phyloP scores from a whole-genome alignment of 2,888 invertebrate genomes.

The Caenorhabditis panamensis region DNA sequence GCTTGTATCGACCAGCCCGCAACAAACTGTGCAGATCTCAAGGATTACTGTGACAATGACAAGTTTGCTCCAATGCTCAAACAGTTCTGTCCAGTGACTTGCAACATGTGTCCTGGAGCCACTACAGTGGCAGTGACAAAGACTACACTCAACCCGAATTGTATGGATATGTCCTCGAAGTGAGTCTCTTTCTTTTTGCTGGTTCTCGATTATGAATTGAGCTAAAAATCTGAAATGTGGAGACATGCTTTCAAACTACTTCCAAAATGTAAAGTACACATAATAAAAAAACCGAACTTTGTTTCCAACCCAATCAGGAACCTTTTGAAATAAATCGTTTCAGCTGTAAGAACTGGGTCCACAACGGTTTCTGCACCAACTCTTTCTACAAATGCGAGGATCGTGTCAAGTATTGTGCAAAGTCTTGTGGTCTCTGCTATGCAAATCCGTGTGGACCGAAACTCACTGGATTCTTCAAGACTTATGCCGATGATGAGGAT shows the following conservation, averaged over 20 bases:
- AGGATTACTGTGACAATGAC: constrained; percentile 15
- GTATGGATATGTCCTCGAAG: constrained; percentile 23
- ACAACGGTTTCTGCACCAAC: constrained; percentile 22
- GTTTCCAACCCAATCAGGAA: too few relatives aligned
- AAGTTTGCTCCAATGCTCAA: constrained; percentile 36
- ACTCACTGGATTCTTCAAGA: too few relatives aligned
- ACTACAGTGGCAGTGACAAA: constrained; percentile 11
- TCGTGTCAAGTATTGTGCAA: constrained; percentile 16
- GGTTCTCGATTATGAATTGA: too few relatives aligned
- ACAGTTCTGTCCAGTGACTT: constrained; percentile 41
- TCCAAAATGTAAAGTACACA: not conserved
- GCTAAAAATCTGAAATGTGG: too few relatives aligned
- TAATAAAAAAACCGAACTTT: too few relatives aligned
- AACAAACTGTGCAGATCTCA: constrained; percentile 14
- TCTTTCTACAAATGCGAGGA: constrained; percentile 24
- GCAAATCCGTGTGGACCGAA: not conserved
- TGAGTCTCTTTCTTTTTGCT: constrained; percentile 8
- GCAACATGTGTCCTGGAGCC: constrained; percentile 46
- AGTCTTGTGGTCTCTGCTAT: constrained; percentile 17
- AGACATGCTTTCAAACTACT: not conserved
- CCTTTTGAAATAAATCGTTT: too few relatives aligned
- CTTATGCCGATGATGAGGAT: too few relatives aligned
- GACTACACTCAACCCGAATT: constrained; percentile 27
- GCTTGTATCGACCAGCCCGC: constrained; percentile 21
- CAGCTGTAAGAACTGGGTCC: constrained; percentile 21